Percentiles rank a stretch among this genome's conserved stretches.
Evolutionary conservation across 1,140 invertebrate species (phyloP).

Genomic region (Zaprionus lachaisei): DNA sequence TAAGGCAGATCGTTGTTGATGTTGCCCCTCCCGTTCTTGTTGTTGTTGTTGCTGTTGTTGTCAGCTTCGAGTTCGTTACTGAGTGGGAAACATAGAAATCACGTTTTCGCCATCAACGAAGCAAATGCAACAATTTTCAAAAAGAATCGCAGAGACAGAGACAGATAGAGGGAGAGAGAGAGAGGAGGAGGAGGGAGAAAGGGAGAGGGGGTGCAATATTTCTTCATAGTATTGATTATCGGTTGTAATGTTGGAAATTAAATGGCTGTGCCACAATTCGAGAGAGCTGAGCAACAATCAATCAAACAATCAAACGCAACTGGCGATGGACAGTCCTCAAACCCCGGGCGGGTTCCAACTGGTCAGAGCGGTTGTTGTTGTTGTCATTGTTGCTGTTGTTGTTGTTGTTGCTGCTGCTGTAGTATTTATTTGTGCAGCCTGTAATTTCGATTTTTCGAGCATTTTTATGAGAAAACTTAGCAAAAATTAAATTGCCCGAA

Average conservation of each 20-base stretch:
- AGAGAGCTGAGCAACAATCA: conserved; percentile 50
- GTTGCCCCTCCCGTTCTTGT: conserved; percentile 21
- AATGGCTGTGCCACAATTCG: conserved; percentile 66
- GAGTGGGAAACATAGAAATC: conserved; percentile 82
- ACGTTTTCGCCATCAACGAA: conserved; percentile 80
- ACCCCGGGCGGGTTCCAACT: conserved; percentile 18
- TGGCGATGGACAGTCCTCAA: conserved; percentile 55
- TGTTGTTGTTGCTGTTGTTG: conserved; percentile 42
- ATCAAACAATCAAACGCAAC: conserved; percentile 80
- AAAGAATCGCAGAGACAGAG: conserved; percentile 19
- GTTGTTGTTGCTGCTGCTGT: conserved; percentile 25
- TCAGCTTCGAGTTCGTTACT: conserved; percentile 29
- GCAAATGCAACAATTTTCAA: conserved; percentile 80
- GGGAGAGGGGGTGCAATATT: conserved; percentile 60
- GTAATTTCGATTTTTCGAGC: conserved; percentile 75
- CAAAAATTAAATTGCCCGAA: conserved; percentile 79
- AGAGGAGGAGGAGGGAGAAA: neutral
- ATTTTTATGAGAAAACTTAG: conserved; percentile 83
- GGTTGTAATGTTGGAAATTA: conserved; percentile 83
- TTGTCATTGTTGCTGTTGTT: conserved; percentile 25
- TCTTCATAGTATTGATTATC: conserved; percentile 83
- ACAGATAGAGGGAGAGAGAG: neutral
- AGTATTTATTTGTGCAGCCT: conserved; percentile 48
- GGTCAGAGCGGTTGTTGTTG: conserved; percentile 35
- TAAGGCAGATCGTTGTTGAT: conserved; percentile 68